Evolutionary conservation across 2,888 invertebrate species (phyloP).

Genomic region (Helobdella robusta): DNA sequence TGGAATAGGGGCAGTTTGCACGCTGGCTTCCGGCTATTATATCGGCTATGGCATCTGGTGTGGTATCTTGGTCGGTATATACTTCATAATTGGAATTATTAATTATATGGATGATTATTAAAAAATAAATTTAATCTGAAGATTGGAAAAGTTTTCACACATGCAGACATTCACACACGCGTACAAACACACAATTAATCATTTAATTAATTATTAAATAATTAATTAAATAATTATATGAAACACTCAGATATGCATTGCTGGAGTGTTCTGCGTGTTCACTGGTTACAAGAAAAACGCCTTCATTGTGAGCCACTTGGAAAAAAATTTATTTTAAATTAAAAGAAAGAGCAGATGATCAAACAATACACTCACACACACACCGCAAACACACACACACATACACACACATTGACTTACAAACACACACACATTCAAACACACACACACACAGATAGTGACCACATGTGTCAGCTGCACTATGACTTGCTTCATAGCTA

Average conservation of each 20-base stretch:
- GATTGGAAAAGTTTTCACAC: background rate
- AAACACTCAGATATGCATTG: conserved; percentile 15
- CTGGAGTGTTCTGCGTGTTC: conserved; percentile 14
- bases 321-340: background rate
- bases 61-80: conserved; percentile 23
- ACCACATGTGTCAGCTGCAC: conserved; percentile 13
- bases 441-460: background rate
- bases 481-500: background rate
- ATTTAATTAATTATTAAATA: background rate
- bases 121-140: conserved; percentile 1
- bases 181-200: background rate
- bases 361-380: too few relatives aligned
- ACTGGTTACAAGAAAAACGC: conserved; percentile 22
- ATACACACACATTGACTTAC: too few relatives aligned
- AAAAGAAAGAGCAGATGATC: too few relatives aligned
- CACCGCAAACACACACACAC: too few relatives aligned
- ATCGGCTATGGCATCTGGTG: conserved; percentile 29
- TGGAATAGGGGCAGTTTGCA: conserved; percentile 25
- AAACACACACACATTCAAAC: background rate
- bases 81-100: too few relatives aligned
- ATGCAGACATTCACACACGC: background rate
- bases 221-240: background rate
- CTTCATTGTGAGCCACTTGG: conserved; percentile 12
- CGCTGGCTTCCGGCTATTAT: conserved; percentile 25
- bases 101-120: too few relatives aligned